These are phyloP conservation scores for Carassius gibelio DNA, from an alignment of 2,113 vertebrate genomes.

Conservation along the genomic window DNA sequence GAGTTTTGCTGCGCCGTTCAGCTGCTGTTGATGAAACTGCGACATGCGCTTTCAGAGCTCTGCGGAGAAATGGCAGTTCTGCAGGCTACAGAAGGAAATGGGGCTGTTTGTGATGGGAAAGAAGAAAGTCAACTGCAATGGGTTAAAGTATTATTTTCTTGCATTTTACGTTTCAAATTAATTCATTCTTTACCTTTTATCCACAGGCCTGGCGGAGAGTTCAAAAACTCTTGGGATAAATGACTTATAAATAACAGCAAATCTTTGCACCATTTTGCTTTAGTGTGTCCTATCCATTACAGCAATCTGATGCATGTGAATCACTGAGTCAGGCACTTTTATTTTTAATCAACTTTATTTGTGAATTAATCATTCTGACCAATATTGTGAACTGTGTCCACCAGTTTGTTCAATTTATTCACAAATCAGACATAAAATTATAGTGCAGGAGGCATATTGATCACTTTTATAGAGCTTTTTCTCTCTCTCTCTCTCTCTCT, in stretches of 20 bases:
- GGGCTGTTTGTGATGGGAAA: constrained; percentile 2
- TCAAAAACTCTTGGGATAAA: not conserved
- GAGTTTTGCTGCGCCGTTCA: constrained; percentile 79
- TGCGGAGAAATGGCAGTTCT: constrained; percentile 64
- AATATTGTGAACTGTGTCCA: not conserved
- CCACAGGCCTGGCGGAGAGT: not conserved
- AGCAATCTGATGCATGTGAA: not conserved
- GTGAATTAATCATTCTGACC: not conserved
- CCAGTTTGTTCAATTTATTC: not conserved
- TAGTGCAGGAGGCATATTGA: not conserved
- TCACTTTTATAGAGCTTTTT: too few relatives aligned
- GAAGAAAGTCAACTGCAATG: not conserved
- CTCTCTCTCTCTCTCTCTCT: too few relatives aligned
- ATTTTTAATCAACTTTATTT: not conserved
- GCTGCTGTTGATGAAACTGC: constrained; percentile 87
- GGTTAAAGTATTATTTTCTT: not conserved
- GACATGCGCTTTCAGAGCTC: constrained; percentile 75
- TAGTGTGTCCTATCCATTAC: not conserved
- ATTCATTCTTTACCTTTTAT: not conserved
- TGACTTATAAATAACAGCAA: not conserved
- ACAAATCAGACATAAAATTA: not conserved
- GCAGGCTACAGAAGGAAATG: constrained; percentile 53
- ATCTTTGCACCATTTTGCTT: not conserved
- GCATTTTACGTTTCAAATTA: not conserved
- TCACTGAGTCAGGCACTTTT: not conserved